Evolutionary conservation across 2,113 vertebrate species (phyloP), one percentile per base, ranked within the genome.

Genomic region (Oxygymnocypris stewartii): DNA sequence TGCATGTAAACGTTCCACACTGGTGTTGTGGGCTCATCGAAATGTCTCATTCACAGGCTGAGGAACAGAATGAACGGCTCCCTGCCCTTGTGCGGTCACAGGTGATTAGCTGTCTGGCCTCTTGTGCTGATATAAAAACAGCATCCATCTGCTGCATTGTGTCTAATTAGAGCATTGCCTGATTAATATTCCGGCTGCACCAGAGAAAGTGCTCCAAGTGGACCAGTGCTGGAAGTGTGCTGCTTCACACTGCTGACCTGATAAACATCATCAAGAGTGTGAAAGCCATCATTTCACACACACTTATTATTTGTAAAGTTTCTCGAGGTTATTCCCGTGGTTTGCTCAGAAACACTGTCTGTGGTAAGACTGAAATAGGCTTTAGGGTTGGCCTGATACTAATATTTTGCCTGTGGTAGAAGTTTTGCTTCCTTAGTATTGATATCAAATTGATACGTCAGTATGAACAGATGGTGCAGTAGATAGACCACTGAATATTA

Each of bases 101-200:
- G 82, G 69, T 80, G 67, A 88, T 88, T 81, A 81, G 77, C 83
- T 61, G 71, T 73, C 44, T 73, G 83, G 42, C 77, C 54, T 54
- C 54, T 44, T 13, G 59, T n/a, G 59, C 77, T 14, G n/a, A 57
- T 67, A 71, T 65, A 28, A 88, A 74, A 87, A 80, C 82, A 73
- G 75, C 11, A 42, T 59, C 86, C 86, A 71, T 87, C 86, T 79
- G 61, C 74, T 77, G 47, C 82, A 57, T 28, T 42, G 49, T 78
- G 51, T 71, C 82, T 87, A 84, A 87, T 87, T 87, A 79, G 86
- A 79, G 65, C 73, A 37, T 20, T n/a, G 18, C 18, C 75, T 84
- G 82, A 79, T 84, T 84, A 87, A 61, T 84, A 87, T 87, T 85
- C 86, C 42, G 35, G 44, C 49, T 61, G 82, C 67, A 67, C 9